phyloP scores from a whole-genome alignment of 2,888 invertebrate species.

The Timema cristinae region DNA sequence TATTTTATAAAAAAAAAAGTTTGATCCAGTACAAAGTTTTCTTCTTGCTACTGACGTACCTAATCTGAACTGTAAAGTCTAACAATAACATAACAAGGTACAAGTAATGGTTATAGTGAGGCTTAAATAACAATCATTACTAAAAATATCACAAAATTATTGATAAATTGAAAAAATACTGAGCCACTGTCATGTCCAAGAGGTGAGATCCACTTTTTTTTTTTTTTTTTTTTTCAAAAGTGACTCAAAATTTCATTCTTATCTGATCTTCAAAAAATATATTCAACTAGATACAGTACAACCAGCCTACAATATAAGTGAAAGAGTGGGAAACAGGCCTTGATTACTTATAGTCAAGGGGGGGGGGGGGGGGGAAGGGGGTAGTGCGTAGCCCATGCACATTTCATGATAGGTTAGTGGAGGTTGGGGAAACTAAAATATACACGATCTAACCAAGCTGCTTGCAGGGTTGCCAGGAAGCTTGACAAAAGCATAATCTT shows the following conservation, averaged over 20 bases:
- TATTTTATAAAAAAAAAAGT: slow-evolving; percentile 47
- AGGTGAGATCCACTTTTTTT: slow-evolving; percentile 34
- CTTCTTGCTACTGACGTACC: slow-evolving; percentile 47
- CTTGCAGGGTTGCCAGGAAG: slow-evolving; percentile 33
- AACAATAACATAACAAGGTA: slow-evolving; percentile 42
- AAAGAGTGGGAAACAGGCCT: slow-evolving; percentile 30
- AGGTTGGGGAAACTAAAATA: slow-evolving; percentile 23
- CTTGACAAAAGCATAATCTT: slow-evolving; percentile 26
- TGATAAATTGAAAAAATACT: slow-evolving; percentile 52
- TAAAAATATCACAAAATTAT: slow-evolving; percentile 55
- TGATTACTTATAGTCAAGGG: slow-evolving; percentile 31
- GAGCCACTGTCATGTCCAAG: slow-evolving; percentile 46
- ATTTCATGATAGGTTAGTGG: slow-evolving; percentile 21
- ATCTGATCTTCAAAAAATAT: slow-evolving; percentile 34
- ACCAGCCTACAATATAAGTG: slow-evolving; percentile 36
- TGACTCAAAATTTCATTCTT: slow-evolving; percentile 32
- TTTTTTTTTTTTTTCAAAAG: too few species aligned
- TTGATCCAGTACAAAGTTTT: slow-evolving; percentile 40
- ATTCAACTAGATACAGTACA: slow-evolving; percentile 32
- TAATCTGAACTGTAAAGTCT: slow-evolving; percentile 48
- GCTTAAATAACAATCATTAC: slow-evolving; percentile 54
- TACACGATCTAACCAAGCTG: slow-evolving; percentile 31
- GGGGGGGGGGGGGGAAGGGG: slow-evolving; percentile 19
- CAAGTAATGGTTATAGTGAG: slow-evolving; percentile 46
- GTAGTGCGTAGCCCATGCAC: slow-evolving; percentile 12